Base-by-base conservation (phyloP, 2,888 invertebrate species). In the Andrena praecox region DNA sequence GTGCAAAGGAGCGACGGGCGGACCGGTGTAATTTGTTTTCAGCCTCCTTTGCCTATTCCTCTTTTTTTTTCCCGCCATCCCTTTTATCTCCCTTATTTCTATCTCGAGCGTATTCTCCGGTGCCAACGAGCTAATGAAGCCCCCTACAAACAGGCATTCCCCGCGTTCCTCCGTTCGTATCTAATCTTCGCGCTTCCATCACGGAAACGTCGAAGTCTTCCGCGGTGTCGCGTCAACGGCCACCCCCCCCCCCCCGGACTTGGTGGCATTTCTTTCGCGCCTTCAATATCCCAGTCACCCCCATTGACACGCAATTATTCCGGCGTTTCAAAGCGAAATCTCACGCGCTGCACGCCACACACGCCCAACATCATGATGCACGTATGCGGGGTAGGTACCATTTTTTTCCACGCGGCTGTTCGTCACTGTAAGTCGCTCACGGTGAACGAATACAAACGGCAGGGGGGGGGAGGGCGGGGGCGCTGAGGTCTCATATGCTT, bases 11-110 rank as follows among this genome's bases (percentile, higher is more conserved):
- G 79, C 85, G 86, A 87, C 59, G 78, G 63, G 78, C 69, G 56
- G 48, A 77, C 79, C 73, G 74, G 80, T 87, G 90, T 90, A 91
- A 91, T 91, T 91, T 91, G 90, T 91, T 91, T 91, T 89, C 88
- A 85, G 78, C 86, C 89, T 90, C 85, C 89, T 85, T 89, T 84
- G 80, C 86, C 75, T 79, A 48, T 56, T 77, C 48, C 27, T 60
- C 71, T 60, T 63, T 68, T 83, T 71, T 77, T 73, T 24, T 48
- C 31, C 33, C 56, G 54, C 54, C 48, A 16, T 56, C 42, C 64
- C 6, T 50, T 56, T 73, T 20, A 70, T 68, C 48, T 50, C 69
- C 71, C 42, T 7, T 48, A 16, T 10, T 54, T 29, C 54, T 48
- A 71, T 67, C 79, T 62, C 77, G 64, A 54, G 67, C 73, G 56